A percentile compares a stretch with the other conserved stretches of the same genome.
Evolutionary conservation across 2,113 vertebrate species (phyloP).

Genomic region (Clarias magur): DNA sequence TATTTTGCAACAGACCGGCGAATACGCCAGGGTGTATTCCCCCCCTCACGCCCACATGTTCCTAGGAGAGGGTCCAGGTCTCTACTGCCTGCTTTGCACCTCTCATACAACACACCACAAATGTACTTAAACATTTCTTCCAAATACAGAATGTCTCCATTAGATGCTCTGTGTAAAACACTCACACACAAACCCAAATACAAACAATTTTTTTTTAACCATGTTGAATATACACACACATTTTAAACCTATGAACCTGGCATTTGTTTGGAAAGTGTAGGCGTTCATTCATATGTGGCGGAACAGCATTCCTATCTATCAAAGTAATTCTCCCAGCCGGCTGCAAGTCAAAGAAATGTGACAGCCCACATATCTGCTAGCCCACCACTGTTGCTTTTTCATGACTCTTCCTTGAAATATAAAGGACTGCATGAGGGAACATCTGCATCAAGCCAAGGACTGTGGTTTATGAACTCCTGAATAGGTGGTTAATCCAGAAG

Average conservation of each 20-base stretch:
- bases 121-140: neutral
- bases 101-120: neutral
- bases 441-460: slow-evolving; percentile 6
- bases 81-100: neutral
- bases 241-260: neutral
- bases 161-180: neutral
- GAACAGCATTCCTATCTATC: slow-evolving; percentile 75
- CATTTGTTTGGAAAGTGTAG: slow-evolving; percentile 57
- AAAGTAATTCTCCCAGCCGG: slow-evolving; percentile 68
- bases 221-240: neutral
- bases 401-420: slow-evolving; percentile 68
- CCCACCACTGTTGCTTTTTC: slow-evolving; percentile 54
- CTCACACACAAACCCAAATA: neutral
- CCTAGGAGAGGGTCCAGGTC: neutral
- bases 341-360: slow-evolving; percentile 66
- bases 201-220: neutral
- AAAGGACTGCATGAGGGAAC: slow-evolving; percentile 36
- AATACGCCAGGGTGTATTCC: neutral
- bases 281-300: slow-evolving; percentile 62
- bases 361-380: slow-evolving; percentile 57
- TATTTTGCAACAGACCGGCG: neutral
- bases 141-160: neutral
- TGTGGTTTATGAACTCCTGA: slow-evolving; percentile 12
- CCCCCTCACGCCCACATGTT: neutral
- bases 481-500: slow-evolving; percentile 11